Evolutionary conservation across 2,113 vertebrate genomes (phyloP).

Genomic region (Mystacornis crossleyi): DNA sequence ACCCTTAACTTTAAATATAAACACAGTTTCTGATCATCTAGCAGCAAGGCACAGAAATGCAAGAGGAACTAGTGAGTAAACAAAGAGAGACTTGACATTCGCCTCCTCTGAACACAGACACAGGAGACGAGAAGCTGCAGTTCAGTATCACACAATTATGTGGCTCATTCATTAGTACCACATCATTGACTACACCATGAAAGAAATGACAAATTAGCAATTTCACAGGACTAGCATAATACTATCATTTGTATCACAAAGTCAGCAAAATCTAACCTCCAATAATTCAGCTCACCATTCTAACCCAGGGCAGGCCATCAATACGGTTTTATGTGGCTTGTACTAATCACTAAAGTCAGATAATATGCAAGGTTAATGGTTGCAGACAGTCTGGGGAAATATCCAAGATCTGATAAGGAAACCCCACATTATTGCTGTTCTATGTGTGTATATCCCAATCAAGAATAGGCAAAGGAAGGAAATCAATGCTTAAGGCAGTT

Average conservation of each 20-base stretch:
- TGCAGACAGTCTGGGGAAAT: constrained; percentile 79
- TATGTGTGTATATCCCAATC: constrained; percentile 70
- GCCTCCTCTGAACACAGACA: background rate
- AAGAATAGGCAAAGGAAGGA: constrained; percentile 73
- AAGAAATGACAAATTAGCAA: constrained; percentile 86
- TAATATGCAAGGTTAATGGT: constrained; percentile 87
- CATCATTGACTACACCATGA: constrained; percentile 76
- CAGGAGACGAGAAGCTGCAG: constrained; percentile 42
- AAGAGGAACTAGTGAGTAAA: constrained; percentile 2
- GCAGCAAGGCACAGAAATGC: background rate
- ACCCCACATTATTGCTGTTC: constrained; percentile 73
- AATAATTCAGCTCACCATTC: constrained; percentile 78
- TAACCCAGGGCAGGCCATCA: constrained; percentile 74
- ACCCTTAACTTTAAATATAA: background rate
- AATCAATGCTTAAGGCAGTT: constrained; percentile 82
- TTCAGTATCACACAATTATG: constrained; percentile 38
- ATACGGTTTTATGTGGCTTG: constrained; percentile 80
- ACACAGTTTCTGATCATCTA: background rate
- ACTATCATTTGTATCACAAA: constrained; percentile 85
- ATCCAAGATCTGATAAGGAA: constrained; percentile 86
- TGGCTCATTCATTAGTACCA: constrained; percentile 75
- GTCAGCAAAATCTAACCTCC: constrained; percentile 84
- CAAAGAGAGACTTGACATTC: constrained; percentile 53
- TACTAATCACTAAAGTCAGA: constrained; percentile 87
- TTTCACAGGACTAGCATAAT: constrained; percentile 72